Evolutionary conservation across 2,797 vertebrate genomes (phyloP).

Genomic region (Octomys mimax): DNA sequence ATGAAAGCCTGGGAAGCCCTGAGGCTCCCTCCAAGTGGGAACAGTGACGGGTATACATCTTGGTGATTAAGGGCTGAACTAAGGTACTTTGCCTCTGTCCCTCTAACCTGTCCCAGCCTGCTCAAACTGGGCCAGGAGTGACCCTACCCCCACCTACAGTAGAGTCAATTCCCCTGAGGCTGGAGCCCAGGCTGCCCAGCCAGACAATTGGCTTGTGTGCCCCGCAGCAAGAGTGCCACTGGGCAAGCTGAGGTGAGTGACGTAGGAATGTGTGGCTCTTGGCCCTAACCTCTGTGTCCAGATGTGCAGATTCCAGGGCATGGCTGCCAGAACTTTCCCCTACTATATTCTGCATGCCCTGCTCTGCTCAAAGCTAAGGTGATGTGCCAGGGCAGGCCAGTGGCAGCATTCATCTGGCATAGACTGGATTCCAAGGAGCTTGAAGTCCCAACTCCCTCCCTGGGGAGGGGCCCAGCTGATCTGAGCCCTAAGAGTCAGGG

Average conservation of each 20-base stretch:
- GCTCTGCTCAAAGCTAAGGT: constrained; percentile 33
- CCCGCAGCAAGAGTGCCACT: constrained; percentile 35
- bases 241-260: constrained; percentile 65
- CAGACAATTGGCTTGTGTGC: constrained; percentile 29
- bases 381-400: constrained; percentile 50
- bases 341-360: background rate
- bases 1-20: constrained; percentile 32
- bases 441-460: constrained; percentile 33
- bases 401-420: background rate
- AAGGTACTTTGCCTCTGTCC: constrained; percentile 34
- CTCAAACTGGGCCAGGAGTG: constrained; percentile 37
- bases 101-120: constrained; percentile 27
- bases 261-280: constrained; percentile 68
- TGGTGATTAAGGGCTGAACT: constrained; percentile 71
- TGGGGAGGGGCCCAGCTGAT: background rate
- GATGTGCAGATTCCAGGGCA: constrained; percentile 72
- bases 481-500: background rate
- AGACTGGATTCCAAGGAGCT: constrained; percentile 58
- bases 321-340: background rate
- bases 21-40: constrained; percentile 59
- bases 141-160: constrained; percentile 11
- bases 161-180: constrained; percentile 53
- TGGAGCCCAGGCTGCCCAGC: constrained; percentile 15
- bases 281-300: constrained; percentile 68
- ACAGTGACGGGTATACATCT: constrained; percentile 57